Evolutionary conservation across 2,797 vertebrate species (phyloP).

Genomic region (Sorex maritimensis): DNA sequence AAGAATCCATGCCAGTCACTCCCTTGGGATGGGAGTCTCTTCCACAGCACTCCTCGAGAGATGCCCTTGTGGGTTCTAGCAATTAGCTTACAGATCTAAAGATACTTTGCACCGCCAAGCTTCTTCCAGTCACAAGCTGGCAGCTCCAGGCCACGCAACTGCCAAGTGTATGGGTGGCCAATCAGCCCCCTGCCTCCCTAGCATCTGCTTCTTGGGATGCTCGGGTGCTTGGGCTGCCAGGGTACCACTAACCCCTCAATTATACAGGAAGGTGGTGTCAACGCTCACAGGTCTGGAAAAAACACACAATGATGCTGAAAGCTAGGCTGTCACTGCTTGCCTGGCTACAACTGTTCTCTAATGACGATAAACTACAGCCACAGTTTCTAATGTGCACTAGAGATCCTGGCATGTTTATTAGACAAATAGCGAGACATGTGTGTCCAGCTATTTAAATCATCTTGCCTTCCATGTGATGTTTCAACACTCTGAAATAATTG

Average conservation of each 20-base stretch:
- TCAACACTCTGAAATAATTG: slow-evolving; percentile 73
- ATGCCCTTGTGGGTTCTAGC: slow-evolving; percentile 40
- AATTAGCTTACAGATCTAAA: slow-evolving; percentile 69
- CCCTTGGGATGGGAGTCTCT: slow-evolving; percentile 49
- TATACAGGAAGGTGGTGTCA: slow-evolving; percentile 64
- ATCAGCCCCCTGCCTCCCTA: slow-evolving; percentile 75
- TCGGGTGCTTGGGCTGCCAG: slow-evolving; percentile 59
- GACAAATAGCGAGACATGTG: slow-evolving; percentile 35
- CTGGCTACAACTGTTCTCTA: slow-evolving; percentile 50
- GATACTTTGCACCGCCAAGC: slow-evolving; percentile 47
- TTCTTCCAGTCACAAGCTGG: slow-evolving; percentile 61
- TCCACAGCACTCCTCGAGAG: slow-evolving; percentile 55
- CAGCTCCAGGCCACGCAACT: slow-evolving; percentile 65
- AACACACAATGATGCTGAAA: slow-evolving; percentile 64
- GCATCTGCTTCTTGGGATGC: slow-evolving; percentile 79
- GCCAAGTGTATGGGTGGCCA: slow-evolving; percentile 76
- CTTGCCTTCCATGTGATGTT: slow-evolving; percentile 62
- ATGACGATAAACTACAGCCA: background rate
- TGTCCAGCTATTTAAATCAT: slow-evolving; percentile 65
- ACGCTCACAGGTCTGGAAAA: slow-evolving; percentile 76
- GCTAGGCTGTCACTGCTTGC: slow-evolving; percentile 56
- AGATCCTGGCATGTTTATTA: slow-evolving; percentile 55
- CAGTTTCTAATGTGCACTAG: slow-evolving; percentile 62
- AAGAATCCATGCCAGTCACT: slow-evolving; percentile 27
- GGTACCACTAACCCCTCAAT: slow-evolving; percentile 61